A percentile compares a stretch with the other conserved stretches of the same genome.
These are phyloP conservation scores for Alviniconcha marisindica DNA, from an alignment of 1,140 invertebrate genomes.

Conservation along the genomic window DNA sequence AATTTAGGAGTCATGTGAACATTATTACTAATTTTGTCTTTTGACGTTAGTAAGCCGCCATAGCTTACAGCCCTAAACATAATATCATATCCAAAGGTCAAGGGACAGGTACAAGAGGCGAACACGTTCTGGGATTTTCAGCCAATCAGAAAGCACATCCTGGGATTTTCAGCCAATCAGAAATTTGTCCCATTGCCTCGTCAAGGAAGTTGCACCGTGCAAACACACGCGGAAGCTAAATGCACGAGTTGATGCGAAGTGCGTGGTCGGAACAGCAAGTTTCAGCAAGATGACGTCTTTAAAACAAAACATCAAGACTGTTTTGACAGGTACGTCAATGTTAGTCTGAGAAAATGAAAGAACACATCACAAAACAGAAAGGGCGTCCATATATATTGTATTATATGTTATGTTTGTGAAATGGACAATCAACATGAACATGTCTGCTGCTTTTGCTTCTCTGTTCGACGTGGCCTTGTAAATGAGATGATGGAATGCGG, in stretches of 20 bases:
- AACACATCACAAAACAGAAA: background rate
- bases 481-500: background rate
- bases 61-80: too few relatives aligned
- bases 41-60: too few relatives aligned
- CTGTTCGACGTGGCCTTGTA: background rate
- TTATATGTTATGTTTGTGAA: background rate
- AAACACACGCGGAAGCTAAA: background rate
- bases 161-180: background rate
- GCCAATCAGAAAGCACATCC: too few relatives aligned
- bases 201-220: background rate
- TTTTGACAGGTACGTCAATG: background rate
- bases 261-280: background rate
- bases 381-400: background rate
- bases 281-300: slow-evolving; percentile 1
- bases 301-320: slow-evolving; percentile 22
- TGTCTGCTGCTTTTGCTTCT: background rate
- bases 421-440: background rate
- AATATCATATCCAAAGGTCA: too few relatives aligned
- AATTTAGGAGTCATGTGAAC: too few relatives aligned
- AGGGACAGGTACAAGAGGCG: too few relatives aligned
- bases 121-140: too few relatives aligned
- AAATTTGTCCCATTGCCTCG: background rate
- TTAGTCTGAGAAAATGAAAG: background rate
- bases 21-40: too few relatives aligned
- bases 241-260: background rate